phyloP scores from a whole-genome alignment of 2,797 vertebrate genomes.

The Pristis pectinata region DNA sequence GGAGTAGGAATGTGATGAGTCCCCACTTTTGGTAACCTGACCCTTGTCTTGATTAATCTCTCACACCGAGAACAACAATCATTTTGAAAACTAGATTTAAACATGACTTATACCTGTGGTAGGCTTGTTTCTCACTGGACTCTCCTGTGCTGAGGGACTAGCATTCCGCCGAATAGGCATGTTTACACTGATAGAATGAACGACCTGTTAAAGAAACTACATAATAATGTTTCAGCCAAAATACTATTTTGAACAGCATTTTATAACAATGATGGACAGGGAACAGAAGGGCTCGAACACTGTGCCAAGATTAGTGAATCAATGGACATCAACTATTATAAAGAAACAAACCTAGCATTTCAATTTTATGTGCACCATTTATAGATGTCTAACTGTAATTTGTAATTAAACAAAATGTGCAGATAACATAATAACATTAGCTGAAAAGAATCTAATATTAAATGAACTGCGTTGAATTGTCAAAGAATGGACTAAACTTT shows the following conservation, averaged over 20 bases:
- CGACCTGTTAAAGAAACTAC: not conserved
- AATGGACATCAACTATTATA: not conserved
- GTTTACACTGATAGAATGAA: slow-evolving; percentile 40
- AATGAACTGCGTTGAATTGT: not conserved
- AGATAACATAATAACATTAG: not conserved
- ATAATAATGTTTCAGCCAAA: not conserved
- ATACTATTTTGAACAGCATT: not conserved
- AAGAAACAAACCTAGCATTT: not conserved
- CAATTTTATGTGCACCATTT: not conserved
- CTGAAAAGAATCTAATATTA: not conserved
- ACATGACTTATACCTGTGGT: slow-evolving; percentile 62
- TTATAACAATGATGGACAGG: not conserved
- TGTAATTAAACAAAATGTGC: not conserved
- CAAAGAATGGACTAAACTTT: not conserved
- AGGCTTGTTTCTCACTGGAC: slow-evolving; percentile 69
- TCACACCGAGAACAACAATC: not conserved
- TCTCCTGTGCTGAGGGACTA: slow-evolving; percentile 76
- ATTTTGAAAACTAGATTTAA: not conserved
- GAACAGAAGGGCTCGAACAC: not conserved
- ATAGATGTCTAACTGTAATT: not conserved
- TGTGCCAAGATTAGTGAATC: not conserved
- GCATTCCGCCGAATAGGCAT: slow-evolving; percentile 91
- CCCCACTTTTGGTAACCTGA: too few species aligned
- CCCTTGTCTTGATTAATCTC: not conserved
- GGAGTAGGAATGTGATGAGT: too few species aligned